phyloP scores from a whole-genome alignment of 2,113 vertebrate species.

The Galbula dea region DNA sequence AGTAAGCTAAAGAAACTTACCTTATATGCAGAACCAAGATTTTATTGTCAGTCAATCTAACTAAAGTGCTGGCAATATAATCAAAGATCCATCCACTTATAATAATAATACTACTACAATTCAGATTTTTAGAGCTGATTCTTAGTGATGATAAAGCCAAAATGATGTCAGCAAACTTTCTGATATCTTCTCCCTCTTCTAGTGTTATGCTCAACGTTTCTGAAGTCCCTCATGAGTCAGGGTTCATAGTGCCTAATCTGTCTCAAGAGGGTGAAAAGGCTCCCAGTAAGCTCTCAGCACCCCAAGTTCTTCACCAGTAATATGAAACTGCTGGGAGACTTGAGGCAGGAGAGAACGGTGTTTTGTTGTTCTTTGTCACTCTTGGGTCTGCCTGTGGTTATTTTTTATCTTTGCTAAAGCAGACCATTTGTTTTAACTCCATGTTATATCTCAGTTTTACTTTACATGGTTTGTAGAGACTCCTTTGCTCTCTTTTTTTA shows the following conservation, averaged over 20 bases:
- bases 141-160: neutral
- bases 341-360: too few species aligned
- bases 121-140: neutral
- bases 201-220: neutral
- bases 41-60: neutral
- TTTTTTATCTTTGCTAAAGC: neutral
- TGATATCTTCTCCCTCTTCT: neutral
- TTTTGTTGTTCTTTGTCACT: neutral
- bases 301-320: neutral
- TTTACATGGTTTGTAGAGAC: neutral
- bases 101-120: neutral
- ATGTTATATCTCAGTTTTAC: neutral
- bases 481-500: neutral
- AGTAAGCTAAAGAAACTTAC: neutral
- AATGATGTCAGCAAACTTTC: neutral
- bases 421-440: neutral
- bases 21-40: neutral
- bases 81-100: neutral
- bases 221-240: neutral
- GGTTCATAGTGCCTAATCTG: neutral
- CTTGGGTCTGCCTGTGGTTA: neutral
- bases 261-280: neutral
- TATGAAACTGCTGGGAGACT: neutral
- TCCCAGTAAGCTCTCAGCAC: neutral
- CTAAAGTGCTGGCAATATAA: neutral